Base-by-base conservation (phyloP, 2,797 vertebrate species). In the Chanos chanos region DNA sequence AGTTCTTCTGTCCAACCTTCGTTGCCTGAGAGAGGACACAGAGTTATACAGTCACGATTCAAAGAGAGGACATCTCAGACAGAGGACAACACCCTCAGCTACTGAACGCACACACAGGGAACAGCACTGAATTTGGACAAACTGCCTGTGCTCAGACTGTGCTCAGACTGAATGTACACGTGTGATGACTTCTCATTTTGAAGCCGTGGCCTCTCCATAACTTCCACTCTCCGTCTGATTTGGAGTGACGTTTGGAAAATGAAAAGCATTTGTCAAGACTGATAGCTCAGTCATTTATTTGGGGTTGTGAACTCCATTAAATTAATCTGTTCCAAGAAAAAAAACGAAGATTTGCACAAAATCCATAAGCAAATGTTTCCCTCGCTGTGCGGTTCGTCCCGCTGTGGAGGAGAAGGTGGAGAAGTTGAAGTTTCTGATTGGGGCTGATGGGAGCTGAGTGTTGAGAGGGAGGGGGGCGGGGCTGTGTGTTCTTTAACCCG, bases 1-100 rank as follows among this genome's bases (percentile, higher is more conserved):
- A 55, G 24, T 48, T 49, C 39, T 48, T 25, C 16, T 50, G 44
- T 61, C 67, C 61, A 61, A 67, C 65, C 57, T 67, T 67, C 51
- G 31, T 45, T 34, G 36, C 55, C 57, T 48, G 43, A 33, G 31
- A 33, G 45, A 67, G 65, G 57, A 36, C 50, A 34, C 13, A 13
- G 19, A 21, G 61, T 18, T 3, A 21, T 19, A 57, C 19, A 12
- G 63, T 57, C 5, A 37, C 65, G 63, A 41, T 57, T 41, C 27
- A 51, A 50, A 33, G 37, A 31, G 47, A 58, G 53, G 43, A 43
- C 44, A 34, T 18, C 3, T 16, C 7, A 27, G 36, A 65, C 54
- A 58, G 58, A 33, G 36, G 53, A 43, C 51, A 53, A 53, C 51
- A 53, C 51, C 45, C 58, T 58, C 50, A 43, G 53, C 54, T 7